These are phyloP conservation scores for Fragum sueziense DNA, from an alignment of 2,888 invertebrate species.

Conservation along the genomic window DNA sequence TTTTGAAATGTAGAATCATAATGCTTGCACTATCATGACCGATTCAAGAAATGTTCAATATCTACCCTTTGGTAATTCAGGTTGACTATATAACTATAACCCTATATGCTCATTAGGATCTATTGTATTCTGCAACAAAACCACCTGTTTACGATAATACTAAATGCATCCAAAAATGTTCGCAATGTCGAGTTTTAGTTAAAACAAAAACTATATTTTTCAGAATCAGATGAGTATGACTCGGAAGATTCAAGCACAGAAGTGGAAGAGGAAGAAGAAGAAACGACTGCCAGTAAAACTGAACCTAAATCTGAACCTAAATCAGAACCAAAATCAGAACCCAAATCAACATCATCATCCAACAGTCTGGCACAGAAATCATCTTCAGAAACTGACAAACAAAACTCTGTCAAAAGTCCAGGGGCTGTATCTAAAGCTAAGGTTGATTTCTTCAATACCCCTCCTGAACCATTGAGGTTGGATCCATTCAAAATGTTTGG, in stretches of 20 bases:
- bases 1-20: too few species aligned
- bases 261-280: constrained; percentile 59
- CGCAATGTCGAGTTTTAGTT: background rate
- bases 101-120: too few species aligned
- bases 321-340: constrained; percentile 33
- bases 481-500: constrained; percentile 79
- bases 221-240: constrained; percentile 55
- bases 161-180: background rate
- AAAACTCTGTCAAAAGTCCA: constrained; percentile 23
- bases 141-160: too few species aligned
- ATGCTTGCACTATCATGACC: too few species aligned
- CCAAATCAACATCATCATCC: constrained; percentile 21
- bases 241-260: constrained; percentile 60
- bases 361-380: background rate
- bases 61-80: too few species aligned
- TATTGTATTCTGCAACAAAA: too few species aligned
- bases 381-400: background rate
- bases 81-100: too few species aligned
- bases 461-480: constrained; percentile 78
- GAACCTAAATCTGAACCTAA: constrained; percentile 36
- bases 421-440: constrained; percentile 63
- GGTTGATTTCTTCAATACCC: constrained; percentile 79
- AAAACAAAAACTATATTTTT: too few species aligned
- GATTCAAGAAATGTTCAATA: too few species aligned
- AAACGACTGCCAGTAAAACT: constrained; percentile 40